Base-by-base conservation (phyloP, 2,797 vertebrate species). In the Sebastes trivittatus region DNA sequence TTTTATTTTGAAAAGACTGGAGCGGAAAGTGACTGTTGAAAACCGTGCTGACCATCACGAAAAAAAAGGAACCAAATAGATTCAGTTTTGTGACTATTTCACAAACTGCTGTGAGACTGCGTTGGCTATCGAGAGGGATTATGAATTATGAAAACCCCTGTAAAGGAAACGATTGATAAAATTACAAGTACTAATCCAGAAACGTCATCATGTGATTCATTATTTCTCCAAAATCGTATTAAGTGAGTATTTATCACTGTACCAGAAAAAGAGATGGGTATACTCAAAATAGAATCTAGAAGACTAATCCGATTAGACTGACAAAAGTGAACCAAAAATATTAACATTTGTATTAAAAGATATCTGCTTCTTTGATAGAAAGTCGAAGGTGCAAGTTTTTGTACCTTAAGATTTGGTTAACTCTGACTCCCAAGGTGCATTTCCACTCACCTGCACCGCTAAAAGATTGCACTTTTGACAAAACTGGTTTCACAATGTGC, bases 231-330 rank as follows among this genome's bases (percentile, higher is more conserved):
- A 75, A 79, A 80, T 75, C n/a, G 7, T 58, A 69, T 79, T 63
- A 27, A 76, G 38, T 46, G 20, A 25, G 32, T 20, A 36, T 60
- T 38, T 38, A 14, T 38, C n/a, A 42, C 8, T 63, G 29, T 29
- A 29, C 60, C 7, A 2, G 18, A 66, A 36, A 81, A 82, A 69
- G 68, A 72, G 68, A 67, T 61, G 38, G 14, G 11, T 22, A 6
- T 4, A 49, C 58, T 71, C 54, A 72, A 81, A 72, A 58, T 66
- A 72, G 55, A 79, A 75, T 61, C 22, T 4, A 61, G 6, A 34
- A 29, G 2, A 63, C 27, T 25, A 75, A 83, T 84, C 67, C 60
- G 73, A 83, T 84, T 78, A 73, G 29, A 72, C 8, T 27, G 16
- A 56, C 22, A 55, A 22, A 56, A 36, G 22, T 23, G 2, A 69